Percentiles rank a stretch among this genome's conserved stretches.
Conservation (phyloP, 2,888 invertebrate species). For the Plagiodera versicolora region DNA sequence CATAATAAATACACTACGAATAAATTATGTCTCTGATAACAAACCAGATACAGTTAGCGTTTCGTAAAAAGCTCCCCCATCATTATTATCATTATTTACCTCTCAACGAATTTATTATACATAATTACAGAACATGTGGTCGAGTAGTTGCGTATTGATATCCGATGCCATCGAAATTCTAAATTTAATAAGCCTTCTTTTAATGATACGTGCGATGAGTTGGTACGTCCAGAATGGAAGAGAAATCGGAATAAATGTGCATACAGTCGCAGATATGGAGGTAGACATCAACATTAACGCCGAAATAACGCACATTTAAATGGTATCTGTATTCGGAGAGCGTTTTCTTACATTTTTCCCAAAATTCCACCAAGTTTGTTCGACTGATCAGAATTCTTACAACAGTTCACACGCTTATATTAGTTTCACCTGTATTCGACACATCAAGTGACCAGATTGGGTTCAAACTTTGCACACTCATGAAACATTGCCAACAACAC, state of each 20-base stretch:
- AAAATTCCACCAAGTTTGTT: no score
- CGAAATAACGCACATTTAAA: no score
- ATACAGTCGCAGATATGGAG: neutral
- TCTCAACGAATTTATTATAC: neutral
- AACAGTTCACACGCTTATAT: no score
- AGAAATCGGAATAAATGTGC: conserved; percentile 5
- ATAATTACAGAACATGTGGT: neutral
- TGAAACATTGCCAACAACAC: no score
- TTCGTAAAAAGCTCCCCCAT: neutral
- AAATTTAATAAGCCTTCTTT: conserved; percentile 10
- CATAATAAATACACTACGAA: no score
- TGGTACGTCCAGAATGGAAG: neutral
- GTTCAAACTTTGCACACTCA: no score
- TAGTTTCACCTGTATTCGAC: no score
- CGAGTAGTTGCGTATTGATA: neutral
- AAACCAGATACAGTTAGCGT: neutral
- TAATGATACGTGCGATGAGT: conserved; percentile 5
- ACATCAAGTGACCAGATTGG: no score
- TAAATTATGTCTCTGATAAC: neutral
- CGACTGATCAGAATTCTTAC: no score
- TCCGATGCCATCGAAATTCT: conserved; percentile 8
- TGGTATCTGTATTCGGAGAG: no score
- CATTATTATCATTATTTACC: neutral
- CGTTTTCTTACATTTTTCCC: no score
- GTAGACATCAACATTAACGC: neutral